A percentile compares a stretch with the other conserved stretches of the same genome.
phyloP scores from a whole-genome alignment of 2,888 invertebrate genomes.

The Glaucopsyche alexis region DNA sequence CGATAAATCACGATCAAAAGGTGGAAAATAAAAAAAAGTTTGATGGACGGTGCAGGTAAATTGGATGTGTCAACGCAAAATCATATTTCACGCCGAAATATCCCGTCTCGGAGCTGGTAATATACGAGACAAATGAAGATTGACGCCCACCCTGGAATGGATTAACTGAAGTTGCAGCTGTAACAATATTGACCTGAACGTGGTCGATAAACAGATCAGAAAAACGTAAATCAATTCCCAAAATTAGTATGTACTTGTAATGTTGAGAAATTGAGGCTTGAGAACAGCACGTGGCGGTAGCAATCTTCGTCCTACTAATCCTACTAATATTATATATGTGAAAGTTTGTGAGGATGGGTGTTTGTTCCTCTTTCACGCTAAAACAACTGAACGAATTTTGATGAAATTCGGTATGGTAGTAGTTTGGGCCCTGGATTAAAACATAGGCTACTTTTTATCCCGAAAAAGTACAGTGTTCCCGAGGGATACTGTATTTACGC shows the following conservation, averaged over 20 bases:
- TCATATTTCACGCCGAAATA: conserved; percentile 35
- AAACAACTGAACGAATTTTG: too few relatives aligned
- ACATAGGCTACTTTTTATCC: too few relatives aligned
- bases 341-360: too few relatives aligned
- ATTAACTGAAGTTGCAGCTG: conserved; percentile 5
- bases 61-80: conserved; percentile 32
- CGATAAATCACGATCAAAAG: background rate
- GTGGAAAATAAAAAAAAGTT: conserved; percentile 1
- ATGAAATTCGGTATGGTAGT: too few relatives aligned
- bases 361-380: too few relatives aligned
- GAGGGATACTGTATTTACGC: too few relatives aligned
- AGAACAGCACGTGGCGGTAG: too few relatives aligned
- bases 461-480: too few relatives aligned
- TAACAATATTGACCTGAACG: conserved; percentile 3
- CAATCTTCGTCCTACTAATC: too few relatives aligned
- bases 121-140: conserved; percentile 31
- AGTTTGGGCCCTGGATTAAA: too few relatives aligned
- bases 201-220: background rate
- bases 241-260: background rate
- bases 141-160: background rate
- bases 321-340: too few relatives aligned
- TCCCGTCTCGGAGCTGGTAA: conserved; percentile 30
- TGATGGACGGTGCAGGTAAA: conserved; percentile 12
- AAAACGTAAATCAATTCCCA: background rate
- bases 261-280: too few relatives aligned